Base-by-base conservation (phyloP, 2,797 vertebrate species). In the Hipposideros larvatus region DNA sequence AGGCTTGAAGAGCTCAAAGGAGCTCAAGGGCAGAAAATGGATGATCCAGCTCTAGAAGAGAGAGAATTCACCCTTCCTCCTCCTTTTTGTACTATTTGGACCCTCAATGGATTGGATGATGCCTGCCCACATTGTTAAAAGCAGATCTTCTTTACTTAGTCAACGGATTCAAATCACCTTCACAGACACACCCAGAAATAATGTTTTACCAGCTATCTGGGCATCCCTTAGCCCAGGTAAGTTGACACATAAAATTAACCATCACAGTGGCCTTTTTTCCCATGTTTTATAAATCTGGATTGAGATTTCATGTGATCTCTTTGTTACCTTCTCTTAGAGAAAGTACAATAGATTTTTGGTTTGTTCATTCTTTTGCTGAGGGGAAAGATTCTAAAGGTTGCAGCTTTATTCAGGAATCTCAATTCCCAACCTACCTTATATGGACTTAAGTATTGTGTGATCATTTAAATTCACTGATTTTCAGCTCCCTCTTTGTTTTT, bases 201-300 rank as follows among this genome's bases (percentile, higher is more conserved):
- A 78, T 89, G 26, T 53, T 66, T 66, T 78, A 41, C 46, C 24
- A 57, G 21, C 74, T 68, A 3, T 68, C 14, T 70, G 21, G 51
- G 53, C 22, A 70, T 48, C 41, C 41, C 31, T 90, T 71, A 59
- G 22, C 41, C 65, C 31, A 61, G 77, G 59, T 63, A 80, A 71
- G 22, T 48, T 90, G 88, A 61, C 43, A 22, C 22, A 59, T 70
- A 51, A 82, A 90, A 91, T 91, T 71, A 90, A 57, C 37, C 18
- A 48, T 37, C 2, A 22, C 31, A 24, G 65, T 82, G 77, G 28
- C 22, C 28, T 68, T 48, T 61, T 43, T 68, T 68, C 59, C 59
- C 28, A 13, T 83, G 28, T 70, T 93, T 93, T 91, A 65, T 84
- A 37, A 85, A 79, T 88, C 82, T 73, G 37, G 3, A 41, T 75